Conservation (phyloP, 2,888 invertebrate species). For the Melanargia galathea region DNA sequence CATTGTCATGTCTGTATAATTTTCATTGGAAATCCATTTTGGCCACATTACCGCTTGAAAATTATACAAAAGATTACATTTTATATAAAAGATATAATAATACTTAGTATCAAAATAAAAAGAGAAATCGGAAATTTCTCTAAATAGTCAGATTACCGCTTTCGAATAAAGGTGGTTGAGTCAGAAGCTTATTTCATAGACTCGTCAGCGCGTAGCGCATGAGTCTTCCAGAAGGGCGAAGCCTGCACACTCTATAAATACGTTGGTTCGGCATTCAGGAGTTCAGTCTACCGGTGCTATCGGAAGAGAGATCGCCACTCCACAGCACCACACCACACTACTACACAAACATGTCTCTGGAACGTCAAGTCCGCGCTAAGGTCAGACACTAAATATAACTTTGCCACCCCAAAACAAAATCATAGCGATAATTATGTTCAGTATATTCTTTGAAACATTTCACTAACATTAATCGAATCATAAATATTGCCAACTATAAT, state of each 20-base stretch:
- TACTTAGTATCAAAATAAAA: background rate
- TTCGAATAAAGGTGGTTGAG: slow-evolving; percentile 61
- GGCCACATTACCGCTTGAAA: too few species aligned
- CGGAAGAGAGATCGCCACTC: slow-evolving; percentile 61
- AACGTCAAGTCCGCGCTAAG: slow-evolving; percentile 95
- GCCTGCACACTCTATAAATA: slow-evolving; percentile 75
- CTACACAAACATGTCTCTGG: slow-evolving; percentile 89
- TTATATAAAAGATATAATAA: too few species aligned
- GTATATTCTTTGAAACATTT: background rate
- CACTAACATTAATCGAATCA: background rate
- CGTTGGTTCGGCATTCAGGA: slow-evolving; percentile 68
- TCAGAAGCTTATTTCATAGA: slow-evolving; percentile 69
- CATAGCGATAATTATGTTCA: background rate
- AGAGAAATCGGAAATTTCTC: slow-evolving; percentile 14
- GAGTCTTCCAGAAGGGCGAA: slow-evolving; percentile 79
- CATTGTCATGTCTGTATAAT: too few species aligned
- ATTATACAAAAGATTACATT: too few species aligned
- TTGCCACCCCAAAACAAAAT: slow-evolving; percentile 29
- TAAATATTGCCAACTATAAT: background rate
- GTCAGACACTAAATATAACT: slow-evolving; percentile 74
- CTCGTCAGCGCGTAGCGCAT: slow-evolving; percentile 59
- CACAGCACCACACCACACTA: slow-evolving; percentile 53
- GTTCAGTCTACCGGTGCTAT: slow-evolving; percentile 76
- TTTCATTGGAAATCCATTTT: too few species aligned
- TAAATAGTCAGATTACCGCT: slow-evolving; percentile 42